A percentile compares a stretch with the other conserved stretches of the same genome.
phyloP scores from a whole-genome alignment of 2,113 vertebrate species.

The Recurvirostra avosetta region DNA sequence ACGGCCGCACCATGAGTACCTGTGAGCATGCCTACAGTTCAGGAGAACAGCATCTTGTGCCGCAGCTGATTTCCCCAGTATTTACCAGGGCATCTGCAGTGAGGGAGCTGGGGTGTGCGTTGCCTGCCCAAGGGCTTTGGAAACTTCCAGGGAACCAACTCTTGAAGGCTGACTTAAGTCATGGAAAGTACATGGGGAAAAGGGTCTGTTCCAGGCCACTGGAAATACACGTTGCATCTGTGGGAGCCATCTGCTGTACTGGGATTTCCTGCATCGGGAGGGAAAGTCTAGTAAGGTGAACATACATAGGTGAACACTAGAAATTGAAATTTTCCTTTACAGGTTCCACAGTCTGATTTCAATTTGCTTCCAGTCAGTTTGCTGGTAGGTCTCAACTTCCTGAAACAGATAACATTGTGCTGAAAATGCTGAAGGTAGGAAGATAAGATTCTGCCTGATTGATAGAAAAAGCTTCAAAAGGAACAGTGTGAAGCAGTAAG shows the following conservation, averaged over 20 bases:
- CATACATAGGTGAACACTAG: neutral
- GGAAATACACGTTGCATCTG: neutral
- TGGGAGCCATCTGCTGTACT: neutral
- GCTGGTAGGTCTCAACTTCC: neutral
- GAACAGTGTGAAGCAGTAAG: neutral
- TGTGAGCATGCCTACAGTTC: neutral
- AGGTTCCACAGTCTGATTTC: neutral
- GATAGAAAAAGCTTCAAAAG: neutral
- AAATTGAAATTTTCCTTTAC: neutral
- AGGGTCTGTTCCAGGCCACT: neutral
- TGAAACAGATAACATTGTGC: neutral
- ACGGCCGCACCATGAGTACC: neutral
- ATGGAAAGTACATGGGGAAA: neutral
- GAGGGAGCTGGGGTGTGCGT: rapidly evolving
- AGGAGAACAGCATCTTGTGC: neutral
- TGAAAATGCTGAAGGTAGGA: neutral
- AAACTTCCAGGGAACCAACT: neutral
- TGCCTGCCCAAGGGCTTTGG: rapidly evolving
- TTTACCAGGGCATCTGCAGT: neutral
- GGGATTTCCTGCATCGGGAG: neutral
- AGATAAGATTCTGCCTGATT: neutral
- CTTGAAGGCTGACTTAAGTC: neutral
- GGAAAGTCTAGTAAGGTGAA: neutral
- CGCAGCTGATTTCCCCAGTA: neutral
- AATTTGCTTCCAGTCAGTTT: neutral